Evolutionary conservation across 2,888 invertebrate species (phyloP), one percentile per base, ranked within the genome.

Genomic region (Strigamia crassipes): DNA sequence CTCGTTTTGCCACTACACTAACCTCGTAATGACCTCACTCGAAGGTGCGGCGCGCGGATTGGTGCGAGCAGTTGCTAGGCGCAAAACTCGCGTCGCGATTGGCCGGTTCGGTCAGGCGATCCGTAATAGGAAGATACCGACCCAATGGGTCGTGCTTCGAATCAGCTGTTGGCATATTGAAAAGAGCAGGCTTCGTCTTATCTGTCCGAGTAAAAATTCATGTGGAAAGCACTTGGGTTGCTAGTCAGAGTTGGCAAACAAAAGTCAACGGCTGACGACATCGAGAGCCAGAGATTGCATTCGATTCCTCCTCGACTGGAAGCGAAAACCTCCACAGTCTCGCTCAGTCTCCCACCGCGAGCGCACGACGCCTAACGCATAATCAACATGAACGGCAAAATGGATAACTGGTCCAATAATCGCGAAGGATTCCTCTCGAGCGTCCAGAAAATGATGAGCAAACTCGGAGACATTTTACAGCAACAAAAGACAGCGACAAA

Each of bases 391-490:
- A 42, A 42, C 42, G 42, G 15, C 13, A 3, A 42, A 42, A 42
- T 42, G 42, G 42, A 42, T 42, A 42, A 42, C 15, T 42, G 42
- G 42, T 13, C 13, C 6, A 42, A 42, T 10, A 42, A 42, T 23
- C 56, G 61, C 27, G 81, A 81, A 31, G 81, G 81, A 51, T 27
- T 61, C 61, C 1, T 81, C 6, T 34, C 18, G 23, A 61, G n/a
- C 15, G n/a, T 81, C 1, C 56, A 81, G n/a, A 31, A 61, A 31
- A 34, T 81, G 31, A n/a, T 81, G n/a, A 61, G 81, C 9, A 81
- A 81, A 81, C 12, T 81, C 1, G 81, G 61, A 31, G 61, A 81
- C 27, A 61, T 81, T 9, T 18, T 81, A 12, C 51, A 46, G 12
- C 80, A 80, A n/a, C 81, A 81, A 34, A 81, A 81, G 61, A 27